phyloP scores from a whole-genome alignment of 2,797 vertebrate species.

The Parotocinclus haroldoi region DNA sequence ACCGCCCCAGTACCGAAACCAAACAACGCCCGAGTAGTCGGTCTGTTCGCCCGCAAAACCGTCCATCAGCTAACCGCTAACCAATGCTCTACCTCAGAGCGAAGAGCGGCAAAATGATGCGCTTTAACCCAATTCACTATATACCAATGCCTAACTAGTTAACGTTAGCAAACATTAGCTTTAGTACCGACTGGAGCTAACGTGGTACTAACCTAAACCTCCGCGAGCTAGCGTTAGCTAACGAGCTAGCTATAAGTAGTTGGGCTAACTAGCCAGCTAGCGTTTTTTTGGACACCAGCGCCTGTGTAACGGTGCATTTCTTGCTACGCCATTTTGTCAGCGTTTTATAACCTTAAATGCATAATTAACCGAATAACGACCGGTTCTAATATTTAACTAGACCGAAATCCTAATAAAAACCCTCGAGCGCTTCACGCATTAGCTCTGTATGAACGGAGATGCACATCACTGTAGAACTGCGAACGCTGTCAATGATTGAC shows the following conservation, averaged over 20 bases:
- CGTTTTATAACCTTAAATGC: neutral
- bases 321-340: conserved; percentile 7
- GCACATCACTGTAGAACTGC: conserved; percentile 50
- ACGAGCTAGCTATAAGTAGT: conserved; percentile 42
- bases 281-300: conserved; percentile 17
- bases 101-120: conserved; percentile 13
- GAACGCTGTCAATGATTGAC: conserved; percentile 46
- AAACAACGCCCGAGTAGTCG: conserved; percentile 53
- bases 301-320: conserved; percentile 17
- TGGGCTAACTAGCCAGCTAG: conserved; percentile 40
- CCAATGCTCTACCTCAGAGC: conserved; percentile 6
- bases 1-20: conserved; percentile 65
- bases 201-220: neutral
- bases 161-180: conserved; percentile 27
- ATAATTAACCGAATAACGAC: too few species aligned
- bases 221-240: conserved; percentile 31
- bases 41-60: conserved; percentile 53
- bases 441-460: conserved; percentile 53
- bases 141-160: neutral
- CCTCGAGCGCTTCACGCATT: conserved; percentile 63
- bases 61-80: conserved; percentile 57
- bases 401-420: conserved; percentile 1
- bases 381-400: too few species aligned
- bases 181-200: conserved; percentile 2
- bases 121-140: conserved; percentile 20